Percentiles rank a stretch among this genome's conserved stretches.
These are phyloP conservation scores for Glossophaga mutica DNA, from an alignment of 2,797 vertebrate genomes.

Conservation along the genomic window DNA sequence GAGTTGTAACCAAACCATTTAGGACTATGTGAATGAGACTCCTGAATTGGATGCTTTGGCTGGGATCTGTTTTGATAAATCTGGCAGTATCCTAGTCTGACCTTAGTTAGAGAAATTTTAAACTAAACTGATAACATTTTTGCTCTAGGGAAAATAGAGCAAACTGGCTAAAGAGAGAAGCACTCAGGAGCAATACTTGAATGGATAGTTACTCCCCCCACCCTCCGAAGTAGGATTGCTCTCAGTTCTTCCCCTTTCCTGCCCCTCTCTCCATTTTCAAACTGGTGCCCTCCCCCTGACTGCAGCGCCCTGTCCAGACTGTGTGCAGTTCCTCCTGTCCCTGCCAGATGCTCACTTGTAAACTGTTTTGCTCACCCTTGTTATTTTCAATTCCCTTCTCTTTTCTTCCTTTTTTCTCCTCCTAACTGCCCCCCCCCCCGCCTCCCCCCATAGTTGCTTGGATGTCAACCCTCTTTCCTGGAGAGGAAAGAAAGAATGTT, in stretches of 20 bases:
- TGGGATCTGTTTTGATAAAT: conserved; percentile 6
- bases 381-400: conserved; percentile 32
- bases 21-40: neutral
- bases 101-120: neutral
- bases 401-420: neutral
- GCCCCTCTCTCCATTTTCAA: neutral
- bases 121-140: conserved; percentile 14
- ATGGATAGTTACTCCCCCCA: neutral
- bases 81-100: neutral
- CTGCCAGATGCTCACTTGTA: conserved; percentile 41
- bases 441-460: neutral
- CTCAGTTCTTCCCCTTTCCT: neutral
- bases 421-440: neutral
- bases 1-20: neutral
- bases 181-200: neutral
- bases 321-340: neutral
- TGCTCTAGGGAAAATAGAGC: neutral
- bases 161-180: neutral
- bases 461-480: neutral
- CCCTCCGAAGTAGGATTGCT: neutral
- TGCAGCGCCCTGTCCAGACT: neutral
- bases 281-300: neutral
- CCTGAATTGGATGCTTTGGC: neutral
- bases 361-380: conserved; percentile 40
- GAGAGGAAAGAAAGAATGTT: conserved; percentile 64